Evolutionary conservation across 2,797 vertebrate genomes (phyloP).

Genomic region (Coendou prehensilis): DNA sequence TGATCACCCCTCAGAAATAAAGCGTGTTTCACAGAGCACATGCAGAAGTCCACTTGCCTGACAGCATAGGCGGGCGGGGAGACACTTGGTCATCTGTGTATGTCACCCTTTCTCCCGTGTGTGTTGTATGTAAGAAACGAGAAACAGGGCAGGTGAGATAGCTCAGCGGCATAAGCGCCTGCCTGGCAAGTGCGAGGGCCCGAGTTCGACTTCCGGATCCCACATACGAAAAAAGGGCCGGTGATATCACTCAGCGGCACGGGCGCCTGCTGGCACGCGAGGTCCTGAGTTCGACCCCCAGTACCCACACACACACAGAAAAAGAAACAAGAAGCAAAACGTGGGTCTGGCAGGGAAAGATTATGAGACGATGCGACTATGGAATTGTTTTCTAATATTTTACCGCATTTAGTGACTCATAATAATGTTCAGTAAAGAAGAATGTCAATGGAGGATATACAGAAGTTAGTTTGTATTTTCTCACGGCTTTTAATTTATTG

Average conservation of each 20-base stretch:
- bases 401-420: conserved; percentile 67
- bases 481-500: conserved; percentile 61
- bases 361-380: conserved; percentile 70
- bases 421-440: conserved; percentile 72
- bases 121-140: conserved; percentile 51
- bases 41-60: conserved; percentile 76
- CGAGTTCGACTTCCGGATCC: too few relatives aligned
- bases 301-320: too few relatives aligned
- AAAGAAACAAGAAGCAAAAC: conserved; percentile 79
- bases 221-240: too few relatives aligned
- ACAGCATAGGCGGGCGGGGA: background rate
- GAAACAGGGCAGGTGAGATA: conserved; percentile 12
- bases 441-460: conserved; percentile 77
- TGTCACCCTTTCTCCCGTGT: conserved; percentile 36
- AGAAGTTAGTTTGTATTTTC: conserved; percentile 81
- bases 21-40: conserved; percentile 70
- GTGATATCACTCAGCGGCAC: too few relatives aligned
- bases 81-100: conserved; percentile 38
- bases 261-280: too few relatives aligned
- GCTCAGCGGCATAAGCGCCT: too few relatives aligned
- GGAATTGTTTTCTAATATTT: conserved; percentile 77
- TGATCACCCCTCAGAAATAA: conserved; percentile 64
- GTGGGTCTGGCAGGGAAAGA: conserved; percentile 78
- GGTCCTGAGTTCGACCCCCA: too few relatives aligned
- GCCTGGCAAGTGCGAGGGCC: too few relatives aligned